Percentiles rank a stretch among this genome's conserved stretches.
These are phyloP conservation scores for Pelagia noctiluca DNA, from an alignment of 30 jellyfish, hydroid and myxozoan species.

Conservation along the genomic window DNA sequence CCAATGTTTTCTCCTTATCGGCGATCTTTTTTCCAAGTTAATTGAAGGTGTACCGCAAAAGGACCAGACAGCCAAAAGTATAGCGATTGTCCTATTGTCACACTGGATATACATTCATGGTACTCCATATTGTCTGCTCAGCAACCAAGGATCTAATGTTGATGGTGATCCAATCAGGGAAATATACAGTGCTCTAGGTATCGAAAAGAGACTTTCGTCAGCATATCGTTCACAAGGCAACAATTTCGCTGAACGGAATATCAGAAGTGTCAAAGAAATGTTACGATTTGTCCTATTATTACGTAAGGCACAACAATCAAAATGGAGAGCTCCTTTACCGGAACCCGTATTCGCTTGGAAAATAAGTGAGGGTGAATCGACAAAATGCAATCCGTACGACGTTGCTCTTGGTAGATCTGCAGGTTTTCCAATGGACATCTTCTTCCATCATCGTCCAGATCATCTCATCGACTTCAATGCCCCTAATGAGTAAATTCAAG, in stretches of 20 bases:
- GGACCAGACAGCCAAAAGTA: not conserved
- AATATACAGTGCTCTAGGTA: constrained; percentile 23
- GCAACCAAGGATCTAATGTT: constrained; percentile 48
- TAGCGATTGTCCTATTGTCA: constrained; percentile 17
- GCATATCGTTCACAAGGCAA: constrained; percentile 49
- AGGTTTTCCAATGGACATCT: constrained; percentile 24
- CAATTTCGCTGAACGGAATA: constrained; percentile 25
- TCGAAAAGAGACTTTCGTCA: constrained; percentile 28
- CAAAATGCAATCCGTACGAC: constrained; percentile 25
- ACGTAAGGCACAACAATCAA: constrained; percentile 6
- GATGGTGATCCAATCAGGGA: constrained; percentile 36
- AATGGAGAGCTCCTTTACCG: constrained; percentile 31
- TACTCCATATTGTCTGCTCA: constrained; percentile 16
- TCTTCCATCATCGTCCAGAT: not conserved
- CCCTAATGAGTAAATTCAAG: constrained; percentile 31
- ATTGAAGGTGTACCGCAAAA: constrained; percentile 39
- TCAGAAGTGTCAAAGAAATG: constrained; percentile 35
- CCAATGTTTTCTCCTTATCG: constrained; percentile 12
- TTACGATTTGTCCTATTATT: constrained; percentile 13
- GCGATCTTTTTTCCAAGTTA: constrained; percentile 17
- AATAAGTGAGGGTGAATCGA: constrained; percentile 29
- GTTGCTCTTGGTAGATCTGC: constrained; percentile 52
- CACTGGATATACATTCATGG: constrained; percentile 30
- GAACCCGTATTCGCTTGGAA: constrained; percentile 42
- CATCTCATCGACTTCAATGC: constrained; percentile 12